Conservation (phyloP, 2,113 vertebrate species). For the Galeopterus variegatus region DNA sequence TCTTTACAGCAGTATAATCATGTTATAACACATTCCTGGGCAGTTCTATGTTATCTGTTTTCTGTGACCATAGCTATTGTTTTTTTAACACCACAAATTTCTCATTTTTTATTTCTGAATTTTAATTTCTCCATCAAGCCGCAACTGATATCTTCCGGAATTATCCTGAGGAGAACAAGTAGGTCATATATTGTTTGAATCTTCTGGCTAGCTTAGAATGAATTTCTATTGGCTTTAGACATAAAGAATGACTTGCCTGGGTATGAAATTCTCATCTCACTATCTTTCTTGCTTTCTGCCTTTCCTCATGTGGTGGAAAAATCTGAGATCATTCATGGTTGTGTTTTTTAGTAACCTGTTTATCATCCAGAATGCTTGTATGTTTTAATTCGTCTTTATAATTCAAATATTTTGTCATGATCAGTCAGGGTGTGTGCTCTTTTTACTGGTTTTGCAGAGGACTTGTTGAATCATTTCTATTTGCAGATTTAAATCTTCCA, state of each 20-base stretch:
- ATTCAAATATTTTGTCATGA: constrained; percentile 15
- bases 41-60: neutral
- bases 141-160: neutral
- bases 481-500: neutral
- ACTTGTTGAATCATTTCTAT: neutral
- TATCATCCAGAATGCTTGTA: neutral
- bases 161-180: neutral
- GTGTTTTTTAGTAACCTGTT: neutral
- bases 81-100: neutral
- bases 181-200: neutral
- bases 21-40: neutral
- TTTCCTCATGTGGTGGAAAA: constrained; percentile 2
- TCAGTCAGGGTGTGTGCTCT: neutral
- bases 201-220: neutral
- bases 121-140: constrained; percentile 10
- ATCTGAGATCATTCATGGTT: neutral
- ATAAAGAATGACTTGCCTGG: neutral
- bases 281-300: neutral
- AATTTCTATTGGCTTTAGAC: neutral
- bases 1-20: neutral
- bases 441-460: neutral
- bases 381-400: neutral
- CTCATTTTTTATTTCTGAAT: constrained; percentile 24
- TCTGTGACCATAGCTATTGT: neutral
- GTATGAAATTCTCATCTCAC: neutral